Base-by-base conservation (phyloP, 2,797 vertebrate species). In the Chiloscyllium punctatum region DNA sequence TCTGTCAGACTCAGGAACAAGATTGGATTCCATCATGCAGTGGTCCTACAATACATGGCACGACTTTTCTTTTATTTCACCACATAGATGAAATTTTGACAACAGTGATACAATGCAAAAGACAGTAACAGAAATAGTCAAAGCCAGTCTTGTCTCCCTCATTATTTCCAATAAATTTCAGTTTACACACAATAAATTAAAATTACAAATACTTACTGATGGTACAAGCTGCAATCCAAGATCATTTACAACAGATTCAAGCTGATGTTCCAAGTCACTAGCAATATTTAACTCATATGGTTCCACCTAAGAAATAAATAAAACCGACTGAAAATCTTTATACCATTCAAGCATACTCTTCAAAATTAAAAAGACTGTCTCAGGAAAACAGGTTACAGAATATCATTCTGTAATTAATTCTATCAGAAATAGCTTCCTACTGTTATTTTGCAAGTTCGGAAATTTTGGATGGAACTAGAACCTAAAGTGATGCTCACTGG, bases 191-290 rank as follows among this genome's bases (percentile, higher is more conserved):
- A 33, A 11, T 53, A 3, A 23, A 48, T 25, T 23, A 87, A 87
- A 53, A 87, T 72, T 77, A 77, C 16, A 3, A 94, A 71, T 96
- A 96, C 98, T 98, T 96, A 98, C 98, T 95, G 90, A n/a, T 82
- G 98, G 97, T 16, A 98, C 97, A 33, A 97, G 96, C 71, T 97
- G 97, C 97, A 99, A 97, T 48, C 98, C 97, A 0, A 99, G 97
- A 0, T 99, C 98, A 95, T 97, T 97, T 48, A 98, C 42, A 0
- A 98, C 95, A 15, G 68, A 96, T 16, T 96, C 96, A 57, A 99
- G 96, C 84, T 98, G 98, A 96, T 98, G 98, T 96, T 98, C 97
- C 94, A 99, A 97, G 23, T 99, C 98, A 5, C 97, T 96, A 95
- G 97, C 96, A 57, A 99, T 95, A 0, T 8, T 98, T 95, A 99